Evolutionary conservation across 2,797 vertebrate genomes (phyloP).

Genomic region (Dendrocincla fuliginosa): DNA sequence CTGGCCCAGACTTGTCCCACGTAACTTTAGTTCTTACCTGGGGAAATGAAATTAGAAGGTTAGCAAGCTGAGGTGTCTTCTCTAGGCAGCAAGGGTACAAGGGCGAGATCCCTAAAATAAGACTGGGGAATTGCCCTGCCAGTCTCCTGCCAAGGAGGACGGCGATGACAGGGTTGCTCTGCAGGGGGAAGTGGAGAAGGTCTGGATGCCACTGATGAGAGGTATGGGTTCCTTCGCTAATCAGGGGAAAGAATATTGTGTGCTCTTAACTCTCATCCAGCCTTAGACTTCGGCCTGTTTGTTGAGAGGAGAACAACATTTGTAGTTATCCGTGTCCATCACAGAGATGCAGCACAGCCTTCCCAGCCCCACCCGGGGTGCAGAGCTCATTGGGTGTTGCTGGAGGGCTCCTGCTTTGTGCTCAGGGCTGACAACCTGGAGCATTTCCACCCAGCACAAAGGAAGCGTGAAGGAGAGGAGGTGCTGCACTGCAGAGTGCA

Average conservation of each 20-base stretch:
- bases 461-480: background rate
- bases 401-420: fast-evolving
- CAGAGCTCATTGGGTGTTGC: background rate
- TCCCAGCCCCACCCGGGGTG: background rate
- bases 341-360: fast-evolving
- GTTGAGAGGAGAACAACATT: background rate
- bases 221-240: background rate
- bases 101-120: background rate
- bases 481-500: background rate
- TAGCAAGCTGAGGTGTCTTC: background rate
- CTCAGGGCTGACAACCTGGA: background rate
- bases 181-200: fast-evolving
- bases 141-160: background rate
- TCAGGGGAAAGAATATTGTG: background rate
- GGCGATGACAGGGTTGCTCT: background rate
- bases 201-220: background rate
- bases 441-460: background rate
- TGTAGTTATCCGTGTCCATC: background rate
- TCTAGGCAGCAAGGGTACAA: background rate
- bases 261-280: background rate
- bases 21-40: background rate
- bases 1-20: background rate
- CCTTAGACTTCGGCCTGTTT: background rate
- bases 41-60: background rate
- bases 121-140: background rate